These are phyloP conservation scores for Sebastolobus altivelis DNA, from an alignment of 2,797 vertebrate genomes.

Conservation along the genomic window DNA sequence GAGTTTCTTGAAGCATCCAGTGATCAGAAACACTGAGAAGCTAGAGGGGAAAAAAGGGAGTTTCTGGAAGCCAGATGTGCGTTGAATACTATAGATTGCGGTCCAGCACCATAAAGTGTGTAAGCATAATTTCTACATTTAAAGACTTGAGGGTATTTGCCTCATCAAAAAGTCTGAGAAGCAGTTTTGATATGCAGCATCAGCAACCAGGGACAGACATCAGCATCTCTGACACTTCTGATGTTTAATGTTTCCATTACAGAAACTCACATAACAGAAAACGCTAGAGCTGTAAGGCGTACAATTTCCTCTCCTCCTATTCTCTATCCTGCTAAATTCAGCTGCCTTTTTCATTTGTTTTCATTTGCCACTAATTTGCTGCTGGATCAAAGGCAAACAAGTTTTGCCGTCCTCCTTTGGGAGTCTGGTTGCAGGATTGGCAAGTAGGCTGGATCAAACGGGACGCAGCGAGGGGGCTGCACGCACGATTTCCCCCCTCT, in stretches of 20 bases:
- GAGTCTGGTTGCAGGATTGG: constrained; percentile 68
- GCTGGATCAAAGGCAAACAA: constrained; percentile 77
- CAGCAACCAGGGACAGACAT: constrained; percentile 55
- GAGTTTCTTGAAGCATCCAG: constrained; percentile 50
- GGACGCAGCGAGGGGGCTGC: constrained; percentile 63
- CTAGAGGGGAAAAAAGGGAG: constrained; percentile 43
- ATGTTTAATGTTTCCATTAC: constrained; percentile 54
- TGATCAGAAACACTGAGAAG: constrained; percentile 58
- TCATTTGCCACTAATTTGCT: constrained; percentile 75
- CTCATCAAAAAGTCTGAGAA: constrained; percentile 43
- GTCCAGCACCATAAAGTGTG: constrained; percentile 46
- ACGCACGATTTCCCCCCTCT: constrained; percentile 56
- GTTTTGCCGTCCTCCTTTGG: constrained; percentile 57
- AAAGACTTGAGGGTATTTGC: constrained; percentile 53
- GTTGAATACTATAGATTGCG: constrained; percentile 69
- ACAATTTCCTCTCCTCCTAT: constrained; percentile 34
- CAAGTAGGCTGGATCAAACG: constrained; percentile 71
- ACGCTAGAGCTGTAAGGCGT: constrained; percentile 28
- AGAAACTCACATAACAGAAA: constrained; percentile 42
- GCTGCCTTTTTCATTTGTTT: constrained; percentile 70
- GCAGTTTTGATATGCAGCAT: constrained; percentile 48
- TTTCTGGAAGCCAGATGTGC: constrained; percentile 84
- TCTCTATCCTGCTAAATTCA: constrained; percentile 50
- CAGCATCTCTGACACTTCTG: constrained; percentile 44
- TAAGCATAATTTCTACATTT: constrained; percentile 62